phyloP scores from a whole-genome alignment of 2,797 vertebrate species.

The Molossus molossus region DNA sequence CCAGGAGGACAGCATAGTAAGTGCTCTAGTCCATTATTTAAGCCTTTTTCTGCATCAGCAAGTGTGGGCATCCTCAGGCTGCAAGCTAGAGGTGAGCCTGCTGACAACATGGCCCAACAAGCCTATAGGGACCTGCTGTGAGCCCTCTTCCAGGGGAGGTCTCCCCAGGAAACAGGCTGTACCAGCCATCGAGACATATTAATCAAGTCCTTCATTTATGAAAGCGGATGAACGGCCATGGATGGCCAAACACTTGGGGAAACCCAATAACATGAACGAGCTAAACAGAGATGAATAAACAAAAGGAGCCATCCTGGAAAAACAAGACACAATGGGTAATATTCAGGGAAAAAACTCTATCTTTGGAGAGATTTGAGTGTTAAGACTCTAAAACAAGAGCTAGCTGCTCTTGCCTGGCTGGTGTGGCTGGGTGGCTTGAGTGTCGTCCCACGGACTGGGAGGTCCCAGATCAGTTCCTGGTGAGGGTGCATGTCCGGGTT shows the following conservation, averaged over 20 bases:
- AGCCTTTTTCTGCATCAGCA: neutral
- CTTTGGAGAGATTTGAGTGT: neutral
- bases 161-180: neutral
- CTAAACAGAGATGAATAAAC: neutral
- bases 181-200: neutral
- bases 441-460: no score
- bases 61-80: neutral
- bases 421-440: no score
- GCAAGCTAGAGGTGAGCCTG: neutral
- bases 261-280: neutral
- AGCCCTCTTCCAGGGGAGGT: neutral
- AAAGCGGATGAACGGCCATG: neutral
- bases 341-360: neutral
- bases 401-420: neutral
- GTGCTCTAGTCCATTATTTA: neutral
- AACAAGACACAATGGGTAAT: neutral
- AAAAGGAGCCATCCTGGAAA: neutral
- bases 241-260: neutral
- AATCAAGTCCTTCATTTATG: neutral
- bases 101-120: neutral
- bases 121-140: neutral
- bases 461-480: no score
- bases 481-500: no score
- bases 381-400: neutral
- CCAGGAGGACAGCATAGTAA: neutral